Base-by-base conservation (phyloP, 2,113 vertebrate genomes). In the Microtus richardsoni region DNA sequence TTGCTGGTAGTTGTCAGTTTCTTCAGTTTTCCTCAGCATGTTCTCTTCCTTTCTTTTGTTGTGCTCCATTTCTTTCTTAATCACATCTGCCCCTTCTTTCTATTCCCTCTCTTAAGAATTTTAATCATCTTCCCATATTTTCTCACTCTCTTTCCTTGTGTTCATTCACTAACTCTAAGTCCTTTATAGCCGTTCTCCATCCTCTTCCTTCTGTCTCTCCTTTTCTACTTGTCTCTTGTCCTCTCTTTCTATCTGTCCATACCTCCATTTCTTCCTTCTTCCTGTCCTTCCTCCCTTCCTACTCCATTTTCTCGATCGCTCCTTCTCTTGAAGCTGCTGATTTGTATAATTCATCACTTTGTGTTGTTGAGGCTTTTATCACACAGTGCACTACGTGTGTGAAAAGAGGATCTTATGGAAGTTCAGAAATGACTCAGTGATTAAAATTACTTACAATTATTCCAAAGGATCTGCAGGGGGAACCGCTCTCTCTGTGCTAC, bases 231-330 rank as follows among this genome's bases (percentile, higher is more conserved):
- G 71, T 11, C 26, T 4, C 28, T 47, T 33, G 6, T 36, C 17
- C 14, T 3, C 7, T 62, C 4, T 58, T 1, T 4, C 7, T 16
- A 21, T 10, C 11, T 60, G 11, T 36, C 33, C 19, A 17, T 1
- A 0, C 33, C 11, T 44, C 0, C 1, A 12, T 22, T 62, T 7
- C 49, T 52, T 33, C 0, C 49, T 70, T 49, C 33, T 36, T 71
- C 54, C 19, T 13, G 62, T 3, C 7, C 21, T 49, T 24, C 5
- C 36, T 49, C n/a, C 14, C 36, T 73, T 3, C 19, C 2, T 19
- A 5, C 2, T 22, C 21, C 28, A 4, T 14, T 68, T n/a, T 24
- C 52, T 49, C 7, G 5, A 54, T 4, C 17, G 2, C n/a, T 44
- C 1, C 13, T 4, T 60, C 9, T 47, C 8, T 36, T 33, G 7